These are phyloP conservation scores for Mungos mungo DNA, from an alignment of 2,113 vertebrate genomes.

Conservation along the genomic window DNA sequence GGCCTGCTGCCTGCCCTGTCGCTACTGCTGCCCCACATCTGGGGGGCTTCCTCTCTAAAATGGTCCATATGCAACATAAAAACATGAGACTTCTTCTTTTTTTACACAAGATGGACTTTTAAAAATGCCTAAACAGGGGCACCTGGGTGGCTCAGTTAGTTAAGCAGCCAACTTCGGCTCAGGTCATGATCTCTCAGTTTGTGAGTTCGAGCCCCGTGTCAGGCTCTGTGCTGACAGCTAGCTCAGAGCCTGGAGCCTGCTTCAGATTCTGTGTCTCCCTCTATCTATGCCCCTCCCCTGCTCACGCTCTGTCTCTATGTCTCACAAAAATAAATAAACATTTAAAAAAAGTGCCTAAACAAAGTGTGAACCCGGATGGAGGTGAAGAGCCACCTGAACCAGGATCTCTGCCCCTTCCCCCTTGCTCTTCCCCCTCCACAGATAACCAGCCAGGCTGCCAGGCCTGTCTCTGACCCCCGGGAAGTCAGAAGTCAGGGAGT, in stretches of 20 bases:
- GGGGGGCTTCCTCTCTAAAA: conserved; percentile 31
- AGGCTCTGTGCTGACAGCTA: too few species aligned
- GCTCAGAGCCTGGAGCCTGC: too few species aligned
- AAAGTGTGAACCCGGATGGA: conserved; percentile 55
- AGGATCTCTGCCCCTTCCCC: background rate
- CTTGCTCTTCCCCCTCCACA: background rate
- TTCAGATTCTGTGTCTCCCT: too few species aligned
- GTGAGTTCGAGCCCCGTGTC: too few species aligned
- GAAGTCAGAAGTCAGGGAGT: too few species aligned
- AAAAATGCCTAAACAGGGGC: background rate
- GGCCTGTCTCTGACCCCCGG: background rate
- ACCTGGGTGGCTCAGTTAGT: too few species aligned
- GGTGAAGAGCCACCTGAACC: conserved; percentile 44
- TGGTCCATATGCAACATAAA: conserved; percentile 25
- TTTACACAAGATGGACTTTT: conserved; percentile 31
- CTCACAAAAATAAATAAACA: too few species aligned
- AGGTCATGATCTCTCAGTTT: too few species aligned
- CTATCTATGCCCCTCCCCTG: too few species aligned
- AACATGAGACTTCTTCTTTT: background rate
- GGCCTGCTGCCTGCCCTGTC: rapidly evolving
- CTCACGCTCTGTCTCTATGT: too few species aligned
- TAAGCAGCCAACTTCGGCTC: too few species aligned
- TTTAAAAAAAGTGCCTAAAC: background rate
- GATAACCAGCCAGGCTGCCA: background rate
- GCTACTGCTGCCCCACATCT: rapidly evolving